Base-by-base conservation (phyloP, 2,797 vertebrate species). In the Hemibagrus guttatus region DNA sequence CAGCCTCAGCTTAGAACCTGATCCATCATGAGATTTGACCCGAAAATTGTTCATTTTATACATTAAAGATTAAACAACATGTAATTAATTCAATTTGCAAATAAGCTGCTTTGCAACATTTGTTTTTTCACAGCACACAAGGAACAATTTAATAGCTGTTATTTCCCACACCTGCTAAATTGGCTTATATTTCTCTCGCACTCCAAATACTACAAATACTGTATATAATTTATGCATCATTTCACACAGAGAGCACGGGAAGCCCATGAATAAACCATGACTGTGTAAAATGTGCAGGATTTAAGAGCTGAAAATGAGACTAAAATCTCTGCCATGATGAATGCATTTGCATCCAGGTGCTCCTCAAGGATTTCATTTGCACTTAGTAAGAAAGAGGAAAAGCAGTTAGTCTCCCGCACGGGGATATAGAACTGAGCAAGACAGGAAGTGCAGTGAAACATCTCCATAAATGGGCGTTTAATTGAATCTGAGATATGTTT, bases 281-380 rank as follows among this genome's bases (percentile, higher is more conserved):
- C 75, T 54, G 26, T 54, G 28, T 84, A 81, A 87, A 81, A 87
- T 85, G 59, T 81, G 72, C 49, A 78, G 81, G 78, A 85, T 75
- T 86, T 89, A 79, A 69, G 68, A 59, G 31, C 59, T 23, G 46
- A 82, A 52, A 86, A 82, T 71, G 66, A 66, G 75, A 81, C 56
- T 84, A 72, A 84, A 88, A 79, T 58, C 64, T 85, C 54, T 42
- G 66, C 31, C 52, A 1, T 83, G 64, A 86, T 64, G 68, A 26
- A 84, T 66, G 54, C 42, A 81, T 85, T 76, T 83, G 35, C 69
- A 82, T 88, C 26, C 81, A 86, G 81, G 71, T 84, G 84, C 76
- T 80, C 80, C 66, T 87, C 72, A 21, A 21, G 84, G 31, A 85
- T 42, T 28, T 79, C n/a, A 13, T 71, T 86, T 88, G 31, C 14